Percentiles rank a stretch among this genome's conserved stretches.
Conservation (phyloP, 2,888 invertebrate species). For the Dynastes tityus region DNA sequence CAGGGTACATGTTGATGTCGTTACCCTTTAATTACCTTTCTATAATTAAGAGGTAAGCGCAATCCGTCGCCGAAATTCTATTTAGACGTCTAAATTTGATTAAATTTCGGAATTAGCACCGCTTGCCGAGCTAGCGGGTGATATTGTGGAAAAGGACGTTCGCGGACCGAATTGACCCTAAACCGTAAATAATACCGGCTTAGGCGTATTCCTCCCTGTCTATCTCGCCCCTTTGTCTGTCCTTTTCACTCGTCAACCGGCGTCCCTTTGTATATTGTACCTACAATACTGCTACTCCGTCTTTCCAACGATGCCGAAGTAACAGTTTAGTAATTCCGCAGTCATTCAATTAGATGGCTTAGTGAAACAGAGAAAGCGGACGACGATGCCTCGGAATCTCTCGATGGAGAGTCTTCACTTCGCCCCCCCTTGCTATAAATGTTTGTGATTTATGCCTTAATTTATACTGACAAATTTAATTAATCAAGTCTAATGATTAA, state of each 20-base stretch:
- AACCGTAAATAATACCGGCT: slow-evolving; percentile 47
- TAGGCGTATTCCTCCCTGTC: slow-evolving; percentile 9
- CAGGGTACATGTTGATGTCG: background rate
- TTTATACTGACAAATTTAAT: slow-evolving; percentile 57
- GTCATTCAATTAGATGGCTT: slow-evolving; percentile 46
- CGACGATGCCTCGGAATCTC: slow-evolving; percentile 9
- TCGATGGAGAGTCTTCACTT: background rate
- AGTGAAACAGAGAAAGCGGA: slow-evolving; percentile 30
- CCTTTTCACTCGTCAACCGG: background rate
- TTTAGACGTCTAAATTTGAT: background rate
- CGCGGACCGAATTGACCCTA: slow-evolving; percentile 40
- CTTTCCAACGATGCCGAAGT: slow-evolving; percentile 34
- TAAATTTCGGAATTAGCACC: slow-evolving; percentile 32
- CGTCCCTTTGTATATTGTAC: background rate
- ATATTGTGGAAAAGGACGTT: slow-evolving; percentile 25
- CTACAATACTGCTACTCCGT: background rate
- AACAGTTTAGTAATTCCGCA: slow-evolving; percentile 46
- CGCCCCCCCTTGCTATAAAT: slow-evolving; percentile 29
- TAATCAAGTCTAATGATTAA: slow-evolving; percentile 57
- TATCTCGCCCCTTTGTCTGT: slow-evolving; percentile 6
- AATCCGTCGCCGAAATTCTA: slow-evolving; percentile 1
- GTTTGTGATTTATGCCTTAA: slow-evolving; percentile 53
- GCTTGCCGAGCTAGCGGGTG: background rate
- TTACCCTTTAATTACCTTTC: background rate
- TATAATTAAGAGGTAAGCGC: background rate